Evolutionary conservation across 2,888 invertebrate genomes (phyloP), one percentile per base, ranked within the genome.

Genomic region (Phrixothrix hirtus): DNA sequence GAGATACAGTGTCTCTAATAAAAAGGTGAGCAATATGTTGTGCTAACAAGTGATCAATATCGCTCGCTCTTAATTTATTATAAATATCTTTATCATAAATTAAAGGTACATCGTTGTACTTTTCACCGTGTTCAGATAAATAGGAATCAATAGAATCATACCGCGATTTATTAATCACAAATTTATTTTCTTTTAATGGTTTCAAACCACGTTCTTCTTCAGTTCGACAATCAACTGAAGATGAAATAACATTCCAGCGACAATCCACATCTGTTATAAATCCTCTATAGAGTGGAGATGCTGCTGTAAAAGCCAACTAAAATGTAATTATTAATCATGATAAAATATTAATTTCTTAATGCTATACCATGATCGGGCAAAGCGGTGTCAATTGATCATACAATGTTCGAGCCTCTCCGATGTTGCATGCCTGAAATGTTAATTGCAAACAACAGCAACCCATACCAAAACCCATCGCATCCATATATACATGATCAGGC

Each of bases 381-480:
- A 99, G 78, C 0, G 97, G 96, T 7, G 97, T 92, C 17, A 99
- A 81, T 74, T 99, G 98, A 75, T 99, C 99, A 72, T 99, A 99
- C 1, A 99, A 81, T 26, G 90, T 91, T 58, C 95, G 82, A 2
- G 98, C 98, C 79, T 99, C 99, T 32, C 84, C 84, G 59, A 99
- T 95, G 74, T 96, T 96, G 75, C 95, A 95, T 1, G 98, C 97
- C 77, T 95, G 91, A 79, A 99, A 98, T 37, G 95, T 95, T 46
- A 95, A 82, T 75, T 98, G 98, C 27, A 98, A 81, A 72, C 97
- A 98, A 69, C 94, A 95, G 75, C 96, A 96, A 17, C 99, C 99
- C 99, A 99, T 99, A 45, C 97, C 98, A 75, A 99, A 99, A 14
- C 97, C 98, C 98, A 99, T 98, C 1, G 95, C 94, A 76, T 99